A percentile compares a stretch with the other conserved stretches of the same genome.
These are phyloP conservation scores for Temnothorax unifasciatus DNA, from an alignment of 2,888 invertebrate genomes.

Conservation along the genomic window DNA sequence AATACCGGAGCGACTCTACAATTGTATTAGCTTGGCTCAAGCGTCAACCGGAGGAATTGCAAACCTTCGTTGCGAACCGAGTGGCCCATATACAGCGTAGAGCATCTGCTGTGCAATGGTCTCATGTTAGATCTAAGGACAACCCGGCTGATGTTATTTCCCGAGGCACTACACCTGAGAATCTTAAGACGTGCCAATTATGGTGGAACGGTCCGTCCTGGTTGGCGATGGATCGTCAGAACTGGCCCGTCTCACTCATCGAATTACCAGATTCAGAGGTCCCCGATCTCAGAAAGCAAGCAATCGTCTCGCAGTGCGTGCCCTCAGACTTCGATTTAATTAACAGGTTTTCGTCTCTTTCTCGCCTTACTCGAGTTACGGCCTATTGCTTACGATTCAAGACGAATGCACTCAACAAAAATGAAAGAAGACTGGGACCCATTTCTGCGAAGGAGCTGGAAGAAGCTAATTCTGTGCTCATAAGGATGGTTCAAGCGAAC, in stretches of 20 bases:
- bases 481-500: background rate
- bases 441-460: background rate
- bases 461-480: background rate
- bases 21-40: background rate
- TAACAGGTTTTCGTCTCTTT: background rate
- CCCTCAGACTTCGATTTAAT: background rate
- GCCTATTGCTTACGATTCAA: background rate
- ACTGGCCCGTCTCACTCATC: accelerated
- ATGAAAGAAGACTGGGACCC: background rate
- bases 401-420: accelerated
- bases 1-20: background rate
- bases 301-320: too few species aligned
- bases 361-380: background rate
- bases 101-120: background rate
- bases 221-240: background rate
- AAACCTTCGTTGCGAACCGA: background rate
- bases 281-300: background rate
- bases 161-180: background rate
- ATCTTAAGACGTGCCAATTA: background rate
- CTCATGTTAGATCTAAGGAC: background rate
- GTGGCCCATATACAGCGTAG: background rate
- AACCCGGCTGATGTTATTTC: background rate
- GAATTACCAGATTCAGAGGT: background rate
- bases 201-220: background rate
- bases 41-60: too few species aligned